phyloP scores from a whole-genome alignment of 2,113 vertebrate species.

The Lophotis ruficrista region DNA sequence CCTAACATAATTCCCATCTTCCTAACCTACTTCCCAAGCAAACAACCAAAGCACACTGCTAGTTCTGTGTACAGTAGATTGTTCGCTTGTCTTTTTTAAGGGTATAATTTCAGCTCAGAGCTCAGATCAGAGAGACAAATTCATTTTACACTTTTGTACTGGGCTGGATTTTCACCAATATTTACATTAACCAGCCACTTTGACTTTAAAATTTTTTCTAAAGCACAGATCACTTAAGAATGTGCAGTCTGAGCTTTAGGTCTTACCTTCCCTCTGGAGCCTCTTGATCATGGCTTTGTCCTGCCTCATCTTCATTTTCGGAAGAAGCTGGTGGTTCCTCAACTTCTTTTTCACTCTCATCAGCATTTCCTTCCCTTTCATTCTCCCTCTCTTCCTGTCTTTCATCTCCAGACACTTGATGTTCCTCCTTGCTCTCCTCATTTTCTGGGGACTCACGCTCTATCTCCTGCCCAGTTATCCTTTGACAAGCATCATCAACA shows the following conservation, averaged over 20 bases:
- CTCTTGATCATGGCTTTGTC: background rate
- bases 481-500: background rate
- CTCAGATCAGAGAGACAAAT: background rate
- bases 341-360: background rate
- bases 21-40: background rate
- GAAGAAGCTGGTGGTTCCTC: background rate
- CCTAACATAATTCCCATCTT: background rate
- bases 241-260: background rate
- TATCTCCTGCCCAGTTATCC: background rate
- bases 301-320: conserved; percentile 4
- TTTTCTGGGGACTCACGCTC: background rate
- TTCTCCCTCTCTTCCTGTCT: background rate
- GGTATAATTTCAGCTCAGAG: background rate
- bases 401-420: background rate
- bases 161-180: background rate
- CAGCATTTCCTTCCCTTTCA: background rate
- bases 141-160: background rate
- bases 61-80: background rate
- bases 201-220: background rate
- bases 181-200: background rate
- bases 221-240: background rate
- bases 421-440: background rate
- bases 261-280: conserved; percentile 54
- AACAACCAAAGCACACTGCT: background rate
- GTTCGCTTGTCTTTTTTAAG: background rate